Base-by-base conservation (phyloP, 2,888 invertebrate genomes). In the Prosopocoilus inquinatus region DNA sequence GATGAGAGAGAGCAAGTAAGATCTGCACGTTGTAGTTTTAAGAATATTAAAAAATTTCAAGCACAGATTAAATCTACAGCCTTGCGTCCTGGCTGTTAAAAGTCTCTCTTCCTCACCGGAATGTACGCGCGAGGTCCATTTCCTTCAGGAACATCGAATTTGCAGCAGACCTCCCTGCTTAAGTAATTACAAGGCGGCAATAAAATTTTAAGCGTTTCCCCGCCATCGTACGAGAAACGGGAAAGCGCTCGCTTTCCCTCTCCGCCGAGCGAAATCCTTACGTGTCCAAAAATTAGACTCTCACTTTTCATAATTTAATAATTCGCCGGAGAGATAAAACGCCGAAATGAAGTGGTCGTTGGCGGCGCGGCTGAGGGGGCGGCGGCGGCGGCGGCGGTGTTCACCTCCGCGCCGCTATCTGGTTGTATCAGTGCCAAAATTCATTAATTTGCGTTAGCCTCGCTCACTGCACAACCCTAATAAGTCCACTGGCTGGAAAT, bases 401-500 rank as follows among this genome's bases (percentile, higher is more conserved):
- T 47, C 39, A 57, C 53, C 50, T 46, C 55, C 50, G 46, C 47
- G 54, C 45, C 47, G 55, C 50, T 60, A 60, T 60, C 55, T 55
- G 48, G 50, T 38, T 53, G 50, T 58, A 61, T 61, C 60, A 56
- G 58, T 58, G 57, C 56, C 55, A 56, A 58, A 61, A 58, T 61
- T 61, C 56, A 61, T 61, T 61, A 61, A 60, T 60, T 58, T 54
- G 51, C 50, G 60, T 60, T 60, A 58, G 60, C 50, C 53, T 47
- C 51, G 50, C 45, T 52, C 52, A 51, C 48, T 32, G 54, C 47
- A 50, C 53, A 46, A 55, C 54, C 53, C 55, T 60, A 53, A 61
- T 59, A 57, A 62, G 61, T 62, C 55, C 59, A 53, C 61, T 58
- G 51, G 48, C 59, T 59, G 50, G 56, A 60, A 62, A 59, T 62